Evolutionary conservation across 2,113 vertebrate species (phyloP).

Genomic region (Trematomus loennbergii): DNA sequence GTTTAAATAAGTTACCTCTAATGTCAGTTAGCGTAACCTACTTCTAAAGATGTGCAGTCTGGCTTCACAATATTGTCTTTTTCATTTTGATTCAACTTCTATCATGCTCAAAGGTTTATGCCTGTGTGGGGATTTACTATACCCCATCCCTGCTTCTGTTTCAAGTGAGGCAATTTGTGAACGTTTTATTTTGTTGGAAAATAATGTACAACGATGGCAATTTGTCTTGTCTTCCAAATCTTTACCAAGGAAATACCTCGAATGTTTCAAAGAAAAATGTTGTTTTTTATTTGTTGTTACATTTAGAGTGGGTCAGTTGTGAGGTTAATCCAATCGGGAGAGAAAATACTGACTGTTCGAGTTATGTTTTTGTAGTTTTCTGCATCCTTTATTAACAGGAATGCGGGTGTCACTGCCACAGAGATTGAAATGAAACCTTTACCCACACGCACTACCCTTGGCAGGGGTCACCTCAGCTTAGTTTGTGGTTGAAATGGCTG

Average conservation of each 20-base stretch:
- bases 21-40: not conserved
- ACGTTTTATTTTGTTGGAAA: not conserved
- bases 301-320: conserved; percentile 27
- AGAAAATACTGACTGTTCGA: conserved; percentile 18
- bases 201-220: not conserved
- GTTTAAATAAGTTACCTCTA: not conserved
- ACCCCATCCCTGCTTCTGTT: not conserved
- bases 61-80: conserved; percentile 6
- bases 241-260: not conserved
- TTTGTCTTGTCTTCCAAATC: not conserved
- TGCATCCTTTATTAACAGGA: conserved; percentile 2
- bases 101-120: not conserved
- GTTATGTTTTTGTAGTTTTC: not conserved
- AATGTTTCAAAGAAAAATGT: not conserved
- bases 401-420: conserved; percentile 8
- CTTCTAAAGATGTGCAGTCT: not conserved
- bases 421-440: conserved; percentile 35
- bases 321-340: conserved; percentile 12
- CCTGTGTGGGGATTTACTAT: not conserved
- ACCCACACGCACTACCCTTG: conserved; percentile 22
- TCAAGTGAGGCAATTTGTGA: conserved; percentile 4
- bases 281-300: not conserved
- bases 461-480: conserved; percentile 32
- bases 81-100: conserved; percentile 10
- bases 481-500: conserved; percentile 41